Evolutionary conservation across 1,140 invertebrate species (phyloP), one percentile per base, ranked within the genome.

Genomic region (Pseudomyrmex gracilis): DNA sequence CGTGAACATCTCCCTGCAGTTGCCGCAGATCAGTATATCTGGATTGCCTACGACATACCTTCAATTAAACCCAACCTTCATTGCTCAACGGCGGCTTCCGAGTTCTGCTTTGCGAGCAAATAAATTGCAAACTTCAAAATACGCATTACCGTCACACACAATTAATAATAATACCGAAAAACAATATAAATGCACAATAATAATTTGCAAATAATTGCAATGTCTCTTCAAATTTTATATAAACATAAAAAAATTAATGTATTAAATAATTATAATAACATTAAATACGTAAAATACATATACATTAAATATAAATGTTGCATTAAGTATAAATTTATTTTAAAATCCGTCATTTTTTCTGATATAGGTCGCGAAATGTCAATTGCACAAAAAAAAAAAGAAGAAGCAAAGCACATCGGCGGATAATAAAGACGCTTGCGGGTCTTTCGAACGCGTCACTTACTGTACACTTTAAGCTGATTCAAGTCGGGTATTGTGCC

Each of bases 1-100:
- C 67, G 96, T 96, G 93, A 98, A 98, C 94, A 97, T 96, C 94
- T 97, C 97, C 89, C 97, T 95, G 93, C 97, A 98, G 93, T 97
- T 98, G 84, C 97, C 97, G 93, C 97, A 98, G 90, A 98, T 98
- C 92, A 98, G 95, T 92, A 98, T 97, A 93, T 98, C 97, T 87
- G 97, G 97, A 94, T 97, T 97, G 94, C 96, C 97, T 97, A 80
- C 66, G 66, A 80, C 76, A 80, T 80, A 80, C 76, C 76, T 80
- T 67, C 76, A 58, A 80, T 80, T 80, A 80, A 80, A 80, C 66
- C 55, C 45, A 58, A 57, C 45, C 76, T 70, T 68, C 64, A 57
- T 68, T 24, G 64, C 76, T 24, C 76, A 34, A 68, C 34, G 51
- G 34, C 53, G 63, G 57, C 73, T 73, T 73, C 61, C 55, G 71